These are phyloP conservation scores for Hipparchia semele DNA, from an alignment of 2,888 invertebrate species.

Conservation along the genomic window DNA sequence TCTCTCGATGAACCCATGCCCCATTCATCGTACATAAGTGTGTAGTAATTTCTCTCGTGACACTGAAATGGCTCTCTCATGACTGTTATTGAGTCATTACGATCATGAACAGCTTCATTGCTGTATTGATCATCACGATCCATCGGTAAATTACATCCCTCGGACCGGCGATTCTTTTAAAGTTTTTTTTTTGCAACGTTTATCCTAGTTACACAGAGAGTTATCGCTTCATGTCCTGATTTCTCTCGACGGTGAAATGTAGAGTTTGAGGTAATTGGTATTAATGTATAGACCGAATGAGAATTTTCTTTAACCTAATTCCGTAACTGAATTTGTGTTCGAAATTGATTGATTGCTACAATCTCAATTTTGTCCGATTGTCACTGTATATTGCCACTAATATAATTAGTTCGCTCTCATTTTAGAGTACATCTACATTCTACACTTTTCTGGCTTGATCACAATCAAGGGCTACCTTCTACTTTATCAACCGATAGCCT, in stretches of 20 bases:
- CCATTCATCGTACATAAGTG: conserved; percentile 8
- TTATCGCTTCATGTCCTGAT: conserved; percentile 13
- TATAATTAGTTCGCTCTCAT: too few relatives aligned
- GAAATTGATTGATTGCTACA: too few relatives aligned
- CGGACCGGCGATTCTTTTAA: neutral
- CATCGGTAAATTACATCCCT: conserved; percentile 4
- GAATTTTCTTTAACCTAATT: neutral
- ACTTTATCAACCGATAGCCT: too few relatives aligned
- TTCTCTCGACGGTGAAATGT: neutral
- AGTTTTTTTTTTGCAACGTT: conserved; percentile 10
- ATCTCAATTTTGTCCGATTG: too few relatives aligned
- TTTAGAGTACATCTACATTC: too few relatives aligned
- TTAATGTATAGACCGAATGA: neutral
- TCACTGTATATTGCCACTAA: too few relatives aligned
- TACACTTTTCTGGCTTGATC: too few relatives aligned
- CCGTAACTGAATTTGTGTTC: too few relatives aligned
- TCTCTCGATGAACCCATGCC: conserved; percentile 3
- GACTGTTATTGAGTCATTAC: conserved; percentile 23
- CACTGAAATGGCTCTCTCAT: conserved; percentile 1
- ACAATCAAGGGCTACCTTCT: too few relatives aligned
- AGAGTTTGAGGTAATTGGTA: neutral
- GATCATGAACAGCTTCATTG: neutral
- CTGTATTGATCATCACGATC: conserved; percentile 11
- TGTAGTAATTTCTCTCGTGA: neutral
- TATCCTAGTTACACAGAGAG: conserved; percentile 11